A percentile compares a stretch with the other conserved stretches of the same genome.
phyloP scores from a whole-genome alignment of 53 echinoderm and acorn worm genomes.

The Crossaster papposus region DNA sequence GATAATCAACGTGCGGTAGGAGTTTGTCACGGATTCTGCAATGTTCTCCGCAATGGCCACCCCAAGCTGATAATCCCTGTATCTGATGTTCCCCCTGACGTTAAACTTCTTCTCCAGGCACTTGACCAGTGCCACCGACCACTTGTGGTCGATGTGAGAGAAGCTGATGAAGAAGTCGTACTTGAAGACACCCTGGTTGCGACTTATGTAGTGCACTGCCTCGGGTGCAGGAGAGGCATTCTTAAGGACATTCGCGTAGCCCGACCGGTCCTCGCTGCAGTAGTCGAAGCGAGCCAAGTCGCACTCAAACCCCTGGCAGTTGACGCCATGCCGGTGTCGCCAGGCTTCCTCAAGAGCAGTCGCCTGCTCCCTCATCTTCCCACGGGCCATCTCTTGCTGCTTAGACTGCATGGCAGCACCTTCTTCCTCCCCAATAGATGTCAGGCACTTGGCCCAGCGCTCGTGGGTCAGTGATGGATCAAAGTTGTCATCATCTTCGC shows the following conservation, averaged over 20 bases:
- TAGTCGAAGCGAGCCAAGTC: slow-evolving; percentile 83
- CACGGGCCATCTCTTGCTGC: slow-evolving; percentile 28
- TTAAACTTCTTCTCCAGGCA: slow-evolving; percentile 78
- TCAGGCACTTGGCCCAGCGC: slow-evolving; percentile 81
- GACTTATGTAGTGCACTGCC: slow-evolving; percentile 6
- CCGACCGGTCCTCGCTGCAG: slow-evolving; percentile 74
- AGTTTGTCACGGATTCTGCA: slow-evolving; percentile 69
- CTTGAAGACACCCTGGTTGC: slow-evolving; percentile 56
- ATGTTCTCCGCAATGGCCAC: slow-evolving; percentile 85
- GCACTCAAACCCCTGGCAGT: slow-evolving; percentile 89
- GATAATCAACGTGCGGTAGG: slow-evolving; percentile 74
- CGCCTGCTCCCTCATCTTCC: slow-evolving; percentile 51
- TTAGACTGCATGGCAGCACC: slow-evolving; percentile 67
- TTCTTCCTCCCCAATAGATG: slow-evolving; percentile 70
- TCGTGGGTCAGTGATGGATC: slow-evolving; percentile 73
- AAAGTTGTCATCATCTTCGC: slow-evolving; percentile 73
- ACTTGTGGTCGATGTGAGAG: slow-evolving; percentile 88
- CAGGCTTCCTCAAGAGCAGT: slow-evolving; percentile 68
- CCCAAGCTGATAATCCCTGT: slow-evolving; percentile 89
- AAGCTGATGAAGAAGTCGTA: slow-evolving; percentile 92
- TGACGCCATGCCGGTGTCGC: slow-evolving; percentile 70
- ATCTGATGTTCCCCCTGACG: slow-evolving; percentile 76
- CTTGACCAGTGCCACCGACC: slow-evolving; percentile 80
- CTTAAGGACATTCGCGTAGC: slow-evolving; percentile 78
- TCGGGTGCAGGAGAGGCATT: slow-evolving; percentile 44